A percentile compares a stretch with the other conserved stretches of the same genome.
Evolutionary conservation across 1,140 invertebrate genomes (phyloP).

Genomic region (Elymnias hypermnestra): DNA sequence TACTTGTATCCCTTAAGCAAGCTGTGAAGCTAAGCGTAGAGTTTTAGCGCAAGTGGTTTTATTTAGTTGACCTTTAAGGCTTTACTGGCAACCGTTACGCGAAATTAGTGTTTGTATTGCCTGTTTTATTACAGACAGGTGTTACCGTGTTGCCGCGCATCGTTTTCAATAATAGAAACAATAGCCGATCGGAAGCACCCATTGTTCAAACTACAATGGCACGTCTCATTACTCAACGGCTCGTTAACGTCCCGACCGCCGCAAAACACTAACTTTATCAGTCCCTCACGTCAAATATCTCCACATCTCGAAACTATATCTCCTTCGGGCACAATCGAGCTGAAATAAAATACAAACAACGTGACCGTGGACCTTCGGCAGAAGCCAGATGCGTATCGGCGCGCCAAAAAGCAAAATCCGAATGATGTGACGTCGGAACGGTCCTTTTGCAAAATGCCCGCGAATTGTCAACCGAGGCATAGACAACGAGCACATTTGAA

Average conservation of each 20-base stretch:
- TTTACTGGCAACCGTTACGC: neutral
- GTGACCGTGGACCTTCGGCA: slow-evolving; percentile 28
- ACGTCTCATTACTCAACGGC: slow-evolving; percentile 65
- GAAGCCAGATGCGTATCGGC: slow-evolving; percentile 69
- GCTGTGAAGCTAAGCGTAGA: no score
- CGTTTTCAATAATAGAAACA: slow-evolving; percentile 69
- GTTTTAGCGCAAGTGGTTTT: no score
- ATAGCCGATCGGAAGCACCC: slow-evolving; percentile 48
- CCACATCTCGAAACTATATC: slow-evolving; percentile 62
- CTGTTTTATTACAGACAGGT: slow-evolving; percentile 14
- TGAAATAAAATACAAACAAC: slow-evolving; percentile 56
- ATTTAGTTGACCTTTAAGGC: neutral
- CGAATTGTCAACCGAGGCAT: slow-evolving; percentile 69
- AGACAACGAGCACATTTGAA: slow-evolving; percentile 65
- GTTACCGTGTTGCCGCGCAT: slow-evolving; percentile 25
- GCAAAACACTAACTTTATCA: slow-evolving; percentile 72
- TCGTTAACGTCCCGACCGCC: slow-evolving; percentile 64
- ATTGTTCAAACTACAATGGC: slow-evolving; percentile 68
- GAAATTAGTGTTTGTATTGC: neutral
- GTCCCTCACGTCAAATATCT: slow-evolving; percentile 66
- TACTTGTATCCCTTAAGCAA: no score
- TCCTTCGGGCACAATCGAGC: slow-evolving; percentile 56
- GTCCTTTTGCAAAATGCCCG: slow-evolving; percentile 64
- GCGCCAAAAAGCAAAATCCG: slow-evolving; percentile 58
- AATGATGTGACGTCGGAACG: slow-evolving; percentile 64